phyloP scores from a whole-genome alignment of 2,113 vertebrate species.

The Mirounga angustirostris region DNA sequence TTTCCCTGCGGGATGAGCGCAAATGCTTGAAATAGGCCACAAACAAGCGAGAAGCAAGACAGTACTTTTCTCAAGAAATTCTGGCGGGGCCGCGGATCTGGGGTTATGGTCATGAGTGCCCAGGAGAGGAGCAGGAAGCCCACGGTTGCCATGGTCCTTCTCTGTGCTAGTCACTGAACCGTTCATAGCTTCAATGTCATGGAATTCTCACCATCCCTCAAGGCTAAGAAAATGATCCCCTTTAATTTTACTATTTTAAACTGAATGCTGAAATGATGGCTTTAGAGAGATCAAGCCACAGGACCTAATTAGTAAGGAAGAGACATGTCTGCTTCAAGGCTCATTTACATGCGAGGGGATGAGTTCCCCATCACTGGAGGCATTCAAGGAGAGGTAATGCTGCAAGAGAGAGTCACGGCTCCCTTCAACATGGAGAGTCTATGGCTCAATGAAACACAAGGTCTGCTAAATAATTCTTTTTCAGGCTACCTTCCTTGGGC shows the following conservation, averaged over 20 bases:
- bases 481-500: background rate
- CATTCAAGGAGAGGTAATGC: slow-evolving; percentile 1
- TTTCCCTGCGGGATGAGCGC: background rate
- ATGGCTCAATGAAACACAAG: background rate
- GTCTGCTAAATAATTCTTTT: background rate
- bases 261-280: background rate
- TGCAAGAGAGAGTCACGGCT: background rate
- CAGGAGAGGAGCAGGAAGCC: background rate
- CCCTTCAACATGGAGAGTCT: background rate
- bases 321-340: background rate
- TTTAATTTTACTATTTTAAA: slow-evolving; percentile 9
- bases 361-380: background rate
- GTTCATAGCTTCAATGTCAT: background rate
- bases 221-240: background rate
- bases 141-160: background rate
- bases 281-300: background rate
- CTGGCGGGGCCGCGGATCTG: background rate
- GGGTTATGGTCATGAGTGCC: background rate
- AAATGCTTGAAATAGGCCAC: background rate
- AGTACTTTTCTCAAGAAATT: background rate
- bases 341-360: background rate
- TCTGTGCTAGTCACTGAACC: background rate
- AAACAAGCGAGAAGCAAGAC: background rate
- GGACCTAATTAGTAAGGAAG: background rate
- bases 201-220: background rate